Percentiles rank a stretch among this genome's conserved stretches.
Evolutionary conservation across 1,140 invertebrate species (phyloP).

Genomic region (Potamilus streckersoni): DNA sequence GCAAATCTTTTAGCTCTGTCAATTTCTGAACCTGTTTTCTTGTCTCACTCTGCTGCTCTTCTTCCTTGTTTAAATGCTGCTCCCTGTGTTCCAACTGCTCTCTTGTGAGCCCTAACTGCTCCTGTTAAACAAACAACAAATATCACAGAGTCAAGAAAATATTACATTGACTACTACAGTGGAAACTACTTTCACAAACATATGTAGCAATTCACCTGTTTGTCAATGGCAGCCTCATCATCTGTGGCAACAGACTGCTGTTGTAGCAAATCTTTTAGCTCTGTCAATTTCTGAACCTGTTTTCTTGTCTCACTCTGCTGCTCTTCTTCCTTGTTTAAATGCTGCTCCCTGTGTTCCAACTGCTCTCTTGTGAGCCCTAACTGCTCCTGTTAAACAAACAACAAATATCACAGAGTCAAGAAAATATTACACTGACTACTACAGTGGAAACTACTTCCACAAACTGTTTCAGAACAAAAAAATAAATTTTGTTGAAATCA

Average conservation of each 20-base stretch:
- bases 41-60: conserved; percentile 24
- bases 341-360: conserved; percentile 54
- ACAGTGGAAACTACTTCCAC: not conserved
- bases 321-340: conserved; percentile 45
- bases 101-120: conserved; percentile 52
- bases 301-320: conserved; percentile 25
- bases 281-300: conserved; percentile 51
- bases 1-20: conserved; percentile 52
- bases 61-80: conserved; percentile 44
- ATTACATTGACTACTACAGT: not conserved
- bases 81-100: conserved; percentile 57
- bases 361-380: conserved; percentile 48
- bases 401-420: not conserved
- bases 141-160: not conserved
- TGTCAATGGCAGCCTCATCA: conserved; percentile 26
- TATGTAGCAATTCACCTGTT: conserved; percentile 22
- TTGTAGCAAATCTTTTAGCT: conserved; percentile 57
- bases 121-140: conserved; percentile 30
- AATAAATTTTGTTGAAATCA: not conserved
- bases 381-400: conserved; percentile 45
- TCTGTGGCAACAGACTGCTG: conserved; percentile 50
- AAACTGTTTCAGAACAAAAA: not conserved
- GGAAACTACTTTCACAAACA: not conserved
- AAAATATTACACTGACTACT: not conserved
- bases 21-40: conserved; percentile 48